phyloP scores from a whole-genome alignment of 2,888 invertebrate genomes.

The Drosophila fulvimacula region DNA sequence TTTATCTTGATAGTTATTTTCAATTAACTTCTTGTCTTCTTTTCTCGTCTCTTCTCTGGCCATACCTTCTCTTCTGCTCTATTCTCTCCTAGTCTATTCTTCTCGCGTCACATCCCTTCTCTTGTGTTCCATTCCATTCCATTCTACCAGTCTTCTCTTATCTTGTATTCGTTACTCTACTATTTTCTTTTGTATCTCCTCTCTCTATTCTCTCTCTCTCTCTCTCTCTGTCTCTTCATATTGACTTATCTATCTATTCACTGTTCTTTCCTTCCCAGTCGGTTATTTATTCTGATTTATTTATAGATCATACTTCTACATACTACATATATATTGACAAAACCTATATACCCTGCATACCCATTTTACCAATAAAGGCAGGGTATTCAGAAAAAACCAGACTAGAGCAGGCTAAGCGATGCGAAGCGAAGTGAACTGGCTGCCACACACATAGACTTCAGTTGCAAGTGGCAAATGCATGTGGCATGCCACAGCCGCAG shows the following conservation, averaged over 20 bases:
- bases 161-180: not conserved
- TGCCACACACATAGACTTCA: constrained; percentile 23
- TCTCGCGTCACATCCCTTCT: not conserved
- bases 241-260: too few species aligned
- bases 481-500: constrained; percentile 48
- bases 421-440: constrained; percentile 33
- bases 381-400: constrained; percentile 31
- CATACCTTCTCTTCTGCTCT: not conserved
- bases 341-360: not conserved
- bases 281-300: too few species aligned
- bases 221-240: too few species aligned
- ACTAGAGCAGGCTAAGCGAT: constrained; percentile 30
- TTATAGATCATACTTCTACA: too few species aligned
- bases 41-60: not conserved
- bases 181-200: not conserved
- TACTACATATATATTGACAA: not conserved
- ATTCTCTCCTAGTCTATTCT: not conserved
- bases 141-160: not conserved
- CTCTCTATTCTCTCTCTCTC: too few species aligned
- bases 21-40: not conserved
- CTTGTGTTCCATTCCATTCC: not conserved
- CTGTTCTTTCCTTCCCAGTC: too few species aligned
- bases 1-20: too few species aligned
- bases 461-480: constrained; percentile 24
- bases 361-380: not conserved